Evolutionary conservation across 92 coral and sea anemone genomes (phyloP), one percentile per base, ranked within the genome.

Genomic region (Diadumene lineata): DNA sequence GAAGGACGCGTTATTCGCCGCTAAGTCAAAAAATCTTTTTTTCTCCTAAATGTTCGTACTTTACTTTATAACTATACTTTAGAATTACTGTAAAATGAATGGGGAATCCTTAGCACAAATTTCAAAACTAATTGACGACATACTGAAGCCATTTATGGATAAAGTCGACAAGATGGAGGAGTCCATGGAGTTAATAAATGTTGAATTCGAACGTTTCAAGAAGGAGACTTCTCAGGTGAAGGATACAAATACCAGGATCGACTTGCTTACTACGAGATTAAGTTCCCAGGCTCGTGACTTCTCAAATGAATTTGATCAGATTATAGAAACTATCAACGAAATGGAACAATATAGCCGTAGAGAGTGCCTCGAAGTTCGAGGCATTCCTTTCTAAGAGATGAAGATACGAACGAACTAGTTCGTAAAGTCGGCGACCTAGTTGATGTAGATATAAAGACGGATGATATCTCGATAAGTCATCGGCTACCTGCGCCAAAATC

Each of bases 391-490:
- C 1, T 7, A 18, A 24, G 26, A 7, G 81, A 81, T 50, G 81
- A 73, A 62, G 51, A 63, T 43, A 72, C 85, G 26, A 80, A 73
- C 34, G 55, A 61, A 62, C 50, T 80, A 24, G 66, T 81, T 30
- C 75, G 61, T 34, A 68, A 82, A n/a, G 65, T 75, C 61, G 86
- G 86, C 24, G 76, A 82, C 55, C 63, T 82, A 34, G 17, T 82
- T 15, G 86, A 81, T 65, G 70, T 82, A 58, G 71, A 82, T 56
- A 82, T 82, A 53, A 38, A 66, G 25, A 70, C 76, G 58, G 69
- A 68, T 55, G 76, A 82, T 81, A 82, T 60, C 16, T 82, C 76
- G 57, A 77, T 82, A 23, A 82, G 86, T 56, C 82, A 82, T 75
- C 79, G 84, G 25, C 34, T 79, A 56, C 71, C 69, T 44, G 80